Evolutionary conservation across 2,797 vertebrate genomes (phyloP), one percentile per base, ranked within the genome.

Genomic region (Smutsia gigantea): DNA sequence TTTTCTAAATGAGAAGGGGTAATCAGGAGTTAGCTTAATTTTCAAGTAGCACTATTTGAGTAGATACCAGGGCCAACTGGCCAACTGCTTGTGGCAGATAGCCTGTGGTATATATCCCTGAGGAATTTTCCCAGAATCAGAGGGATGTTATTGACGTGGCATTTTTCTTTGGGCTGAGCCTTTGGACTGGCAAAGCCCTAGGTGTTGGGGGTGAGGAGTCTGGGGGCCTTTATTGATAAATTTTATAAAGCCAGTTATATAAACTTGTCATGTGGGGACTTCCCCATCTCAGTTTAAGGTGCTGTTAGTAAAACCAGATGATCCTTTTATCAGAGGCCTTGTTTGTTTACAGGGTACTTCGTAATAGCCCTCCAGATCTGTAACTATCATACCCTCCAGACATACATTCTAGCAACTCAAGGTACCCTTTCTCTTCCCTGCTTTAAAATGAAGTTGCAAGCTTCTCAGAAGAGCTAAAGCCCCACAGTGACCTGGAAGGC

Each of bases 41-140:
- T 96, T 91, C 29, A 51, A 29, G 57, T 53, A 77, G 34, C n/a
- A 1, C 15, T 95, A 2, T 88, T 78, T 93, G 84, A 4, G 39
- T 81, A 29, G 64, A 77, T 79, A 72, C n/a, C 13, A 37, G 55
- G 39, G 39, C 82, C 57, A 34, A 18, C 55, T 86, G 81, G 42
- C 64, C 49, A 90, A 0, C 31, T 82, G 93, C 37, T 74, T 46
- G 0, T 88, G 64, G 31, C 64, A 79, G 51, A 29, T 84, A 72
- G 66, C 34, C 46, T 92, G 34, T 15, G 63, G 5, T 83, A 2
- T 83, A 2, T 81, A 83, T 89, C 21, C 19, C 46, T 75, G 51
- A 55, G 46, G 69, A 49, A 31, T 87, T 92, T 97, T 74, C 72
- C 31, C 46, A 74, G 87, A 95, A 90, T 92, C 59, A 29, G 39